Percentiles rank a stretch among this genome's conserved stretches.
Conservation (phyloP, 2,797 vertebrate genomes). For the Rhinella marina region DNA sequence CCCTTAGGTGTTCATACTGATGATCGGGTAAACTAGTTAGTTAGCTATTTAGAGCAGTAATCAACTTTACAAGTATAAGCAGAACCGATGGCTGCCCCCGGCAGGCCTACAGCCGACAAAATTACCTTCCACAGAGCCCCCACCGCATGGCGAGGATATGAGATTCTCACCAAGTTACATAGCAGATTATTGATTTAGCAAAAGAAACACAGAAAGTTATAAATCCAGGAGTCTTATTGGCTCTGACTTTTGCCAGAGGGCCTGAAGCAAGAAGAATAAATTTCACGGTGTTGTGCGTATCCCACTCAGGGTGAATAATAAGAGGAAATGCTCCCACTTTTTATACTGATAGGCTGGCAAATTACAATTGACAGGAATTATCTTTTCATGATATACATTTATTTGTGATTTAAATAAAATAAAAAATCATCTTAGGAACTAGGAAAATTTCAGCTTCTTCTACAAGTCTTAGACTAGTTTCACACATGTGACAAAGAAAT, state of each 20-base stretch:
- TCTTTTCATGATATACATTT: constrained; percentile 15
- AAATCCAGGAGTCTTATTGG: constrained; percentile 60
- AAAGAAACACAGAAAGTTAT: constrained; percentile 59
- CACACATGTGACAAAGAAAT: not conserved
- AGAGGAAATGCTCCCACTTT: constrained; percentile 17
- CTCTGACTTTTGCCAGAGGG: constrained; percentile 59
- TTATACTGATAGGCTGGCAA: constrained; percentile 28
- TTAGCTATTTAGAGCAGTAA: constrained; percentile 50
- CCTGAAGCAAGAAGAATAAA: constrained; percentile 43
- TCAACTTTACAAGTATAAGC: constrained; percentile 58
- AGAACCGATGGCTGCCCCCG: constrained; percentile 26
- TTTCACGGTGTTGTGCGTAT: constrained; percentile 46
- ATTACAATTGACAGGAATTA: constrained; percentile 31
- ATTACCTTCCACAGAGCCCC: constrained; percentile 52
- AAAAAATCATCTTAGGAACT: not conserved
- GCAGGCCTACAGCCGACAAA: constrained; percentile 28
- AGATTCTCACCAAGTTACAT: constrained; percentile 54
- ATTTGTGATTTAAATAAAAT: constrained; percentile 11
- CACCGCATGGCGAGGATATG: constrained; percentile 43
- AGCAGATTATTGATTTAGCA: constrained; percentile 55
- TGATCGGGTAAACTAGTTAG: constrained; percentile 51
- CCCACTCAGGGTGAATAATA: constrained; percentile 43
- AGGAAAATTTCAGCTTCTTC: not conserved
- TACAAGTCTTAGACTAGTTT: not conserved
- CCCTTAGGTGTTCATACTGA: constrained; percentile 35